Base-by-base conservation (phyloP, 2,797 vertebrate species). In the Linurgus olivaceus region DNA sequence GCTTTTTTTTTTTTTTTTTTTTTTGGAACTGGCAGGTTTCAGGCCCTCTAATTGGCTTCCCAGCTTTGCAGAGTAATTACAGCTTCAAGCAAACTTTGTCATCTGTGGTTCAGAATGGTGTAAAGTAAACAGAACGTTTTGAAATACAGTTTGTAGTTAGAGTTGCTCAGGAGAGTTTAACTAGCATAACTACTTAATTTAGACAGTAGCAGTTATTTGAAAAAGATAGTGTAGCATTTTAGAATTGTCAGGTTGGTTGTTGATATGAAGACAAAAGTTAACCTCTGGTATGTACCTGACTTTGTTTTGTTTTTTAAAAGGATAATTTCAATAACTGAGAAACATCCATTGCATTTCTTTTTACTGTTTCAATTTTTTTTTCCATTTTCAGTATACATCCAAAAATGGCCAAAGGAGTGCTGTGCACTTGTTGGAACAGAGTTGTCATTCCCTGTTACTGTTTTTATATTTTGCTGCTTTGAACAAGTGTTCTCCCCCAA, bases 71-170 rank as follows among this genome's bases (percentile, higher is more conserved):
- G 96, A 97, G 97, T 97, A 97, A 97, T 98, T 97, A 97, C 97
- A 97, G 97, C 98, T 98, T 97, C 93, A 91, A 98, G 97, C 98
- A 97, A 96, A 98, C 96, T 97, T 98, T 96, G 96, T 98, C 97
- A 97, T 98, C 97, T 98, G 97, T 98, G 97, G 96, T 97, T 98
- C 96, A 97, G 97, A 98, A 98, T 98, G 91, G 94, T 98, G 93
- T 97, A 97, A 97, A 97, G 96, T 97, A 98, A 97, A 97, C 96
- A 98, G 96, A 97, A 96, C 83, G 51, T 97, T 98, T 97, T 97
- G 94, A 97, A 98, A 96, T 97, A 95, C 93, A 97, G 90, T 94
- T 97, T 97, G 93, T 96, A 97, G 94, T 96, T 96, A 91, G 96
- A 96, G 85, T 97, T 97, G 97, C 89, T 97, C 94, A 95, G 94